Evolutionary conservation across 2,113 vertebrate species (phyloP).

Genomic region (Scalopus aquaticus): DNA sequence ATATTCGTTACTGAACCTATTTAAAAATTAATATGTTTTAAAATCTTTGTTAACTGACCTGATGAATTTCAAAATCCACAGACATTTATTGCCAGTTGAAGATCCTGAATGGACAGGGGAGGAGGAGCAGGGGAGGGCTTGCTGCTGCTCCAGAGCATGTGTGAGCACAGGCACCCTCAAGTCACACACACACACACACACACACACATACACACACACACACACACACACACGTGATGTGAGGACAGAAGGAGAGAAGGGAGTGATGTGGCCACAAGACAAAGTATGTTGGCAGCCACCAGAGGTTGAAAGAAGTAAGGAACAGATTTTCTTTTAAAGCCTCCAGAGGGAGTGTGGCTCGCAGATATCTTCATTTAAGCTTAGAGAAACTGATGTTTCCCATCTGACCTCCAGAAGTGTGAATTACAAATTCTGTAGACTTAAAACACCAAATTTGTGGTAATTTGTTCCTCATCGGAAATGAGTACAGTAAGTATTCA

Average conservation of each 20-base stretch:
- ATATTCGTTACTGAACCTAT: neutral
- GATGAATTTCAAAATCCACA: neutral
- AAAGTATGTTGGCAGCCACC: neutral
- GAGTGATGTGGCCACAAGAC: neutral
- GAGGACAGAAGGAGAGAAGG: neutral
- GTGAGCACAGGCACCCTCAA: too few relatives aligned
- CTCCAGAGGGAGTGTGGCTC: neutral
- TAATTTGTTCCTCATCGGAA: neutral
- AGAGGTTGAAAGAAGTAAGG: neutral
- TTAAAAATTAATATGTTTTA: neutral
- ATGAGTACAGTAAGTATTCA: neutral
- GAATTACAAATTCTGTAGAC: neutral
- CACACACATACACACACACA: too few relatives aligned
- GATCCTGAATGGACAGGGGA: neutral
- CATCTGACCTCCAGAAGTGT: neutral
- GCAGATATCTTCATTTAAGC: neutral
- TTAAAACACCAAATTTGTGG: neutral
- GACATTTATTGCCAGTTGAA: neutral
- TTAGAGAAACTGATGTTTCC: neutral
- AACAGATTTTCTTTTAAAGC: neutral
- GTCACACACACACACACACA: too few relatives aligned
- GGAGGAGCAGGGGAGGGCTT: too few relatives aligned
- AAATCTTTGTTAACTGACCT: neutral
- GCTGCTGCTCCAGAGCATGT: too few relatives aligned
- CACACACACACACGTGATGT: neutral